Base-by-base conservation (phyloP, 2,888 invertebrate species). In the Danaus chrysippus region DNA sequence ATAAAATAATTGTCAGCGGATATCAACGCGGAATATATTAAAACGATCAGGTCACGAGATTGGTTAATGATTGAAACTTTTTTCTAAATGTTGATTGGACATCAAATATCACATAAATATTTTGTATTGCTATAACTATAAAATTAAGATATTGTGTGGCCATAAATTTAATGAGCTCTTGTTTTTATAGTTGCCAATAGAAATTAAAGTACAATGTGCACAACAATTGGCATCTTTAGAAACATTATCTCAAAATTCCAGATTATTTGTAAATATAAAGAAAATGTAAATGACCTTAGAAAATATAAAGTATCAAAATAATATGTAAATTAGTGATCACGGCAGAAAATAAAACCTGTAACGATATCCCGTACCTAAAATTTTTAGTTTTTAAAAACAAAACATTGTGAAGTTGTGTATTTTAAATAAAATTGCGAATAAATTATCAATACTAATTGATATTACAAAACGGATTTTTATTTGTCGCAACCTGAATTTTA, bases 391-490 rank as follows among this genome's bases (percentile, higher is more conserved):
- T 76, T 85, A 87, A 88, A 86, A 88, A 86, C 84, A 80, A 83
- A 85, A 85, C 84, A 86, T 87, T 89, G 89, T 90, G 89, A 90
- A 89, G 82, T 91, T 90, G 90, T 90, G 91, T 91, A 91, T 90
- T 90, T 91, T 91, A 90, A 89, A 89, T 89, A 87, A 90, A 90
- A 89, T 89, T 90, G 90, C 90, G 87, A 91, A 89, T 91, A 91
- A 91, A 90, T 88, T 89, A 90, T 91, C 89, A 89, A 75, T 75
- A 75, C 68, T 87, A 87, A 91, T 88, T 90, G 90, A 90, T 90
- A 90, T 88, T 87, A 83, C 67, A 75, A 76, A 68, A 71, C 71
- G 69, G 62, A 70, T 69, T 78, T 81, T 83, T 63, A 71, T 70
- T 69, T 67, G 56, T 42, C 6, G 55, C 15, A 17, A 54, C 46